Conservation (phyloP, 2,797 vertebrate genomes). For the Pogoniulus pusillus region DNA sequence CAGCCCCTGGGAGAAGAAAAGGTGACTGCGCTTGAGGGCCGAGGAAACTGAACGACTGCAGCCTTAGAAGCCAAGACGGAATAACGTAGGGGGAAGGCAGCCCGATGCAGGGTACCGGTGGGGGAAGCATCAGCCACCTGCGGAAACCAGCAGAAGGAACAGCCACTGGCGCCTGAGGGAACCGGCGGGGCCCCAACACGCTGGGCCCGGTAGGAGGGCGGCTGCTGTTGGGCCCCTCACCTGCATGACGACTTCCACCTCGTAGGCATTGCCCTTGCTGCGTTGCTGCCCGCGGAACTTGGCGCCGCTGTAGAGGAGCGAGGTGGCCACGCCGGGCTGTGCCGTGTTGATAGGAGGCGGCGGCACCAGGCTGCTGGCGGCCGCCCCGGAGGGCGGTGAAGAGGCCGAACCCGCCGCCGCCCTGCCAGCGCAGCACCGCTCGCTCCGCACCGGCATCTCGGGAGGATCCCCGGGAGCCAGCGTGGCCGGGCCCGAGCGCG, state of each 20-base stretch:
- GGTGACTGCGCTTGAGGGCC: background rate
- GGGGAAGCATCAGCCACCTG: background rate
- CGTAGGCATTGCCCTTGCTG: slow-evolving; percentile 97
- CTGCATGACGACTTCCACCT: slow-evolving; percentile 96
- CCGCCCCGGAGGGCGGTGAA: slow-evolving; percentile 75
- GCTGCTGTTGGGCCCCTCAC: slow-evolving; percentile 73
- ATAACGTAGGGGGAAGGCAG: too few species aligned
- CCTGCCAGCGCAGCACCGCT: slow-evolving; percentile 73
- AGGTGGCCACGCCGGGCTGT: slow-evolving; percentile 92
- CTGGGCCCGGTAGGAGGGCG: background rate
- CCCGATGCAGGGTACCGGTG: background rate
- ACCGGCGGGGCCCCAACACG: too few species aligned
- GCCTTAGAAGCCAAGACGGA: background rate
- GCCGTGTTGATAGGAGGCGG: slow-evolving; percentile 95
- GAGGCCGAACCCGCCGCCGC: slow-evolving; percentile 13
- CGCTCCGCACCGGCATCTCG: slow-evolving; percentile 90
- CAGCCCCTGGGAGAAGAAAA: background rate
- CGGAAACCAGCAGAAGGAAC: too few species aligned
- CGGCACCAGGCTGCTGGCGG: slow-evolving; percentile 86
- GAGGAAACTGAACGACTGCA: accelerated
- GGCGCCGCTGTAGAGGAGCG: slow-evolving; percentile 93
- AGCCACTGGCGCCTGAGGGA: background rate
- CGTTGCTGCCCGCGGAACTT: slow-evolving; percentile 96
- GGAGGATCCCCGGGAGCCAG: slow-evolving; percentile 79
- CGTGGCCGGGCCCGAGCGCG: slow-evolving; percentile 68